A percentile compares a stretch with the other conserved stretches of the same genome.
These are phyloP conservation scores for Synergus japonicus DNA, from an alignment of 2,888 invertebrate species.

Conservation along the genomic window DNA sequence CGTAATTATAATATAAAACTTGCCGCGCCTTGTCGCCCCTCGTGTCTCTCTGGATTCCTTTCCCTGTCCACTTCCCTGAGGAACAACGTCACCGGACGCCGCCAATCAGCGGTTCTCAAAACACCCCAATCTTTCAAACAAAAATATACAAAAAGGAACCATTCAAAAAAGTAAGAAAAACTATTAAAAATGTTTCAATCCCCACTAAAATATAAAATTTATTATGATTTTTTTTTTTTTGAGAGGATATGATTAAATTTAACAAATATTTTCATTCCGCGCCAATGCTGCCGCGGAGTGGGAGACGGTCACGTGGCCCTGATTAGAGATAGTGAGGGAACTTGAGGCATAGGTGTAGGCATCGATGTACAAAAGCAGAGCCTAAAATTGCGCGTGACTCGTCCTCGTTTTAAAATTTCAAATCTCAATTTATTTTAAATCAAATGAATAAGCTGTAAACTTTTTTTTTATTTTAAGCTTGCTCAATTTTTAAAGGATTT, in stretches of 20 bases:
- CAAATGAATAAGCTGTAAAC: too few relatives aligned
- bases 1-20: constrained; percentile 75
- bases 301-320: background rate
- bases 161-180: background rate
- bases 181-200: background rate
- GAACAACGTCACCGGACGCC: constrained; percentile 62
- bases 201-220: background rate
- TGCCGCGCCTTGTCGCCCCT: constrained; percentile 66
- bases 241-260: background rate
- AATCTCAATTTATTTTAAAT: background rate
- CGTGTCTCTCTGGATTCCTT: constrained; percentile 65
- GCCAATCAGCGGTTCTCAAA: constrained; percentile 63
- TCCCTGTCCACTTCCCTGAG: constrained; percentile 64
- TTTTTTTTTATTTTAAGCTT: background rate
- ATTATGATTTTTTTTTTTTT: background rate
- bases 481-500: background rate
- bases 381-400: background rate
- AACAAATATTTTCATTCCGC: background rate
- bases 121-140: background rate
- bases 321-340: background rate
- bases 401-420: background rate
- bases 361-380: background rate
- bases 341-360: background rate
- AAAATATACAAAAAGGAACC: background rate
- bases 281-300: background rate